Evolutionary conservation across 2,113 vertebrate species (phyloP), one percentile per base, ranked within the genome.

Genomic region (Alectura lathami): DNA sequence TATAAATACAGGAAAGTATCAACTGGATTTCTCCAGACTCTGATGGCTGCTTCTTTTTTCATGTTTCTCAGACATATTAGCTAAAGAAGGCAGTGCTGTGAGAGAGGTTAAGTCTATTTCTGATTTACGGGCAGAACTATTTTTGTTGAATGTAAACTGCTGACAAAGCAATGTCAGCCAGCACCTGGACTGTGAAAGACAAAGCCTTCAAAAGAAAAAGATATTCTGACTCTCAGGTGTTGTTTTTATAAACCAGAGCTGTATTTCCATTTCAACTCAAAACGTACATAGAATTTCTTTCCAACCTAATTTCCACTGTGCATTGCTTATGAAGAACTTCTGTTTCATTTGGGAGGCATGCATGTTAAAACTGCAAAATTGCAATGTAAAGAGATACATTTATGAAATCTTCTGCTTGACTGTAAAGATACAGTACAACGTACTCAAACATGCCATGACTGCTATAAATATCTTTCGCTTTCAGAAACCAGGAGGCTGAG

Each of bases 401-500:
- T 3, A 3, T 10, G 30, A 26, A 45, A 66, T 38, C 34, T 87
- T 73, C 42, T 56, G 77, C 26, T 47, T 43, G 45, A 62, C 12
- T 3, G 1, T 29, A n/a, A 67, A 64, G 15, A 45, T 5, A 9
- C 8, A 74, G 27, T 43, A 45, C 0, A 0, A 13, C 69, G 8
- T 50, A 69, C 29, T 68, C 43, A 36, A 68, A 85, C 51, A n/a
- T 84, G 74, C 17, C 40, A 67, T 43, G 36, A 36, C 24, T 72
- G 3, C 26, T 78, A 1, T 6, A 81, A 60, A 9, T 32, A 43
- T 54, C 95, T 88, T 86, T 76, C 29, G 47, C 20, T 87, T 79
- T 38, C 70, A 43, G 47, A 83, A 81, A 74, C 8, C 9, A 2
- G 3, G 34, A 77, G 59, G 12, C 50, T 48, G 50, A 78, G 59